Evolutionary conservation across 2,888 invertebrate species (phyloP), one percentile per base, ranked within the genome.

Genomic region (Elegia similella): DNA sequence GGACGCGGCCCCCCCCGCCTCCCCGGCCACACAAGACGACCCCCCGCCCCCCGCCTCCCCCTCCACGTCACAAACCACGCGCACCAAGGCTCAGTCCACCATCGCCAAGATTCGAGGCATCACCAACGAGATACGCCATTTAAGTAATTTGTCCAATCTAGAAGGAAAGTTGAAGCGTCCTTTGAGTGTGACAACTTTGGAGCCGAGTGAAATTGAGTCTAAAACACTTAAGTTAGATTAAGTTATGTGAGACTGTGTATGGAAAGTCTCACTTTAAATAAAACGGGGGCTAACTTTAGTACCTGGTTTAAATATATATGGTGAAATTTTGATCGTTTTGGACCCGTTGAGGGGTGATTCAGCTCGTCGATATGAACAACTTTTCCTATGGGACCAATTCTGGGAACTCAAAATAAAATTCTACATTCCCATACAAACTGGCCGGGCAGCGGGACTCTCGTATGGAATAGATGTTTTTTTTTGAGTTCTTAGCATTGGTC

Each of bases 171-270:
- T 81, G 1, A 86, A 86, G 57, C 72, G 84, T 0, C 70, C 82
- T 0, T 13, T 67, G 0, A 56, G 54, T 23, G 8, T 69, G 7
- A 60, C 57, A 1, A 63, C 64, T n/a, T 52, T 65, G 0, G 78
- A 78, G 3, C 54, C 69, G 0, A 59, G 59, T 0, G 69, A 62
- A 55, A 62, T 65, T n/a, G 75, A 76, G 0, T 53, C 56, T 30
- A 86, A 84, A 61, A 87, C 82, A 47, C 72, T 73, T 56, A 87
- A 84, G 59, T 46, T 73, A 34, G 81, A 85, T 64, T 82, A 69
- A 38, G 10, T 12, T 12, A 10, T 34, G 10, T 34, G 34, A 32
- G 7, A 10, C 10, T 7, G 23, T 23, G 23, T 23, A 23, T 23
- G 23, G 23, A 3, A 23, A 23, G 23, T 23, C 23, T 23, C n/a